A percentile compares a stretch with the other conserved stretches of the same genome.
Conservation (phyloP, 2,113 vertebrate genomes). For the Rhinogobius similis region DNA sequence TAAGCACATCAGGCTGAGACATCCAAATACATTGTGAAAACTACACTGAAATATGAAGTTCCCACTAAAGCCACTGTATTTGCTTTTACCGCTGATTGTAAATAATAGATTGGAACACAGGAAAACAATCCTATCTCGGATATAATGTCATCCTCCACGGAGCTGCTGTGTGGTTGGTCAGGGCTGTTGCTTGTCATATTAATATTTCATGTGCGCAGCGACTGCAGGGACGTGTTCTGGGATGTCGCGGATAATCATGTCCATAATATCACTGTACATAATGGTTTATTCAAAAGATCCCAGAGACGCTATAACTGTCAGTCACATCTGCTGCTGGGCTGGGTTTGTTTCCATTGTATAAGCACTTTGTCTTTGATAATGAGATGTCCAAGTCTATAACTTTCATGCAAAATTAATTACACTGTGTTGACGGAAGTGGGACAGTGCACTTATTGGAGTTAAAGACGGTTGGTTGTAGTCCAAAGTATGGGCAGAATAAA, state of each 20-base stretch:
- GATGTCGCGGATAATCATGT: constrained; percentile 26
- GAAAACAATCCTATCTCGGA: constrained; percentile 27
- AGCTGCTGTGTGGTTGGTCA: constrained; percentile 17
- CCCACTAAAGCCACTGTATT: constrained; percentile 25
- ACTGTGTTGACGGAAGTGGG: neutral
- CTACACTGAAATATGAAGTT: constrained; percentile 35
- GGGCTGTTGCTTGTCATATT: constrained; percentile 25
- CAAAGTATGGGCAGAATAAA: neutral
- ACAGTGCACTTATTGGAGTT: neutral
- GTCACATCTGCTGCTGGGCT: neutral
- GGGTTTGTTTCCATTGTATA: neutral
- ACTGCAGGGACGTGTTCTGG: constrained; percentile 12
- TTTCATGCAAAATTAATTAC: neutral
- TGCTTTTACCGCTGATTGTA: constrained; percentile 16
- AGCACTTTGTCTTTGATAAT: neutral
- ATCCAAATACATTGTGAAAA: constrained; percentile 49
- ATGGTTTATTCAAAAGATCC: constrained; percentile 22
- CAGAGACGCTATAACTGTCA: constrained; percentile 17
- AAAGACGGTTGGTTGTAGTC: neutral
- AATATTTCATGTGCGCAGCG: constrained; percentile 5
- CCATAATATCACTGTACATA: constrained; percentile 9
- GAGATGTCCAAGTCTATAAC: neutral
- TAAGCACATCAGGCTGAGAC: constrained; percentile 34
- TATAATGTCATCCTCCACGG: neutral
- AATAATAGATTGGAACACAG: constrained; percentile 31